Base-by-base conservation (phyloP, 92 coral and sea anemone genomes). In the Palythoa caribaeorum region DNA sequence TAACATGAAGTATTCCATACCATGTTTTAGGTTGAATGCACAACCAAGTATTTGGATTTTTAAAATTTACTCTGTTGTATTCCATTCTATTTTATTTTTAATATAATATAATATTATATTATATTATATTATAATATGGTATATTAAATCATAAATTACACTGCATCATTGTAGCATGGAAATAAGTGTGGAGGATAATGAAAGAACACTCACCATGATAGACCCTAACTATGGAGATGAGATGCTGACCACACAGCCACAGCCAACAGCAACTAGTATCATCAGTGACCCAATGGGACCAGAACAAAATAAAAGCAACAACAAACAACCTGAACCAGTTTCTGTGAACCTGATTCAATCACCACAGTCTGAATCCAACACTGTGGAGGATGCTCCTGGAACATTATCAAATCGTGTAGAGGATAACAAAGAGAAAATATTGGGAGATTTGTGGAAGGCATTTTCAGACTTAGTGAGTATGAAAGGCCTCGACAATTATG, bases 191-290 rank as follows among this genome's bases (percentile, higher is more conserved):
- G 80, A 88, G 17, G 90, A 87, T 50, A 77, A 40, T 53, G 80
- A 71, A 69, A 88, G 69, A 69, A 79, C 52, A 38, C 47, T 88
- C 6, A 88, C 90, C 19, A 79, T 79, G 90, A 35, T 88, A 17
- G 87, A 88, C 14, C 90, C 87, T 48, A 2, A 38, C 38, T 79
- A 12, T 88, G 90, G 79, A 40, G 66, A 79, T 4, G 38, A 79
- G 71, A 55, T n/a, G 12, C 3, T 2, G 65, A 50, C 9, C 17
- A 76, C 28, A 11, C 66, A 84, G 78, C 47, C 39, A 20, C 17
- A 8, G n/a, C 36, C 38, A 14, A 21, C 60, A 8, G 12, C 14
- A 5, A 17, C 2, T 20, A n/a, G 17, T 36, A 38, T 6, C 70
- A 62, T 62, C 8, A 62, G 9, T n/a, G 17, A 13, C 21, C 13